A percentile compares a stretch with the other conserved stretches of the same genome.
These are phyloP conservation scores for Neotragus moschatus DNA, from an alignment of 2,113 vertebrate genomes.

Conservation along the genomic window DNA sequence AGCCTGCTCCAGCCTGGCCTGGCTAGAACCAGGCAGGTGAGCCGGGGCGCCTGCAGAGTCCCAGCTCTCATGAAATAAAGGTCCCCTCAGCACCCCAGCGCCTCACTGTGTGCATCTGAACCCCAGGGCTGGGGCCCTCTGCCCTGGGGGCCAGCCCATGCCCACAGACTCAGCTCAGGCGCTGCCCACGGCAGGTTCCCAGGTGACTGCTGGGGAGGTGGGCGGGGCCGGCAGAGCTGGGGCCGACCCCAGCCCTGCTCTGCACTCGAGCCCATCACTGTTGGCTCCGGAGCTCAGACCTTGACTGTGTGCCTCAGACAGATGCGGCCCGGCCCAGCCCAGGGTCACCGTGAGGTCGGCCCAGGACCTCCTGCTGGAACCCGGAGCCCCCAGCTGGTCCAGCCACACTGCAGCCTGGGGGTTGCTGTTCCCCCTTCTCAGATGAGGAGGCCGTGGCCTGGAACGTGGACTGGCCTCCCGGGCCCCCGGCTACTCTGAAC, in stretches of 20 bases:
- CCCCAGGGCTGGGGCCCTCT: not conserved
- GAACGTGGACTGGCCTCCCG: not conserved
- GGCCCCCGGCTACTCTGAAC: not conserved
- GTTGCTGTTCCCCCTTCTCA: fast-evolving
- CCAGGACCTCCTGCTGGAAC: not conserved
- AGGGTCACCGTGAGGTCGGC: not conserved
- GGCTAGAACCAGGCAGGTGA: fast-evolving
- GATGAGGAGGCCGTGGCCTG: too few relatives aligned
- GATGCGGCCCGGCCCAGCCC: fast-evolving
- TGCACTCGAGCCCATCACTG: not conserved
- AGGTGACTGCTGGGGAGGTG: not conserved
- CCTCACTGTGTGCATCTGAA: not conserved
- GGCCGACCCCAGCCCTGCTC: not conserved
- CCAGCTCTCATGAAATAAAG: not conserved
- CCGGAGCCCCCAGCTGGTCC: not conserved
- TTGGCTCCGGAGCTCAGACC: fast-evolving
- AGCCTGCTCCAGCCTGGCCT: fast-evolving
- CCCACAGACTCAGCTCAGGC: not conserved
- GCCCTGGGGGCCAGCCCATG: not conserved
- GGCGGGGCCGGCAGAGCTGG: fast-evolving
- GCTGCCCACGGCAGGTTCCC: not conserved
- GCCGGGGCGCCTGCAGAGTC: fast-evolving
- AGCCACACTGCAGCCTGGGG: not conserved
- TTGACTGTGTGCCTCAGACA: not conserved
- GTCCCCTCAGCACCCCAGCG: not conserved